phyloP scores from a whole-genome alignment of 2,888 invertebrate genomes.

The Meganola albula region DNA sequence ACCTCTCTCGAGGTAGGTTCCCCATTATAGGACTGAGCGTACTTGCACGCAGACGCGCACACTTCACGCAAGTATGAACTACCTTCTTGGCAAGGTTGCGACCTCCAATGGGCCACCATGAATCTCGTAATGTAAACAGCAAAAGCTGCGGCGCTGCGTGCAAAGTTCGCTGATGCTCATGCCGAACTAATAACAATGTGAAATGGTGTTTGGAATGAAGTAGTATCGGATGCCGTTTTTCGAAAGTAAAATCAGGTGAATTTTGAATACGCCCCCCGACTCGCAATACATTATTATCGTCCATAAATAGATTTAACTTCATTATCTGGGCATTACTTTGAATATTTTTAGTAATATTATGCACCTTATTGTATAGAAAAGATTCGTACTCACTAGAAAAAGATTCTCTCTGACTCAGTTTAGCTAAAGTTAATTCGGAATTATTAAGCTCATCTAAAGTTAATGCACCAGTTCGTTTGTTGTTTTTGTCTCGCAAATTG shows the following conservation, averaged over 20 bases:
- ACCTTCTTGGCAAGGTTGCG: constrained; percentile 6
- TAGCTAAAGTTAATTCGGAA: too few species aligned
- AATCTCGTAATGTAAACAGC: constrained; percentile 4
- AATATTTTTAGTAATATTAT: too few species aligned
- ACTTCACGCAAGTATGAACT: constrained; percentile 7
- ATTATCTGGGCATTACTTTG: too few species aligned
- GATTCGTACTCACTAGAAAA: too few species aligned
- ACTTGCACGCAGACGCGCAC: constrained; percentile 4
- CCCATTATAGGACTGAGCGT: constrained; percentile 9
- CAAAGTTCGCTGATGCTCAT: constrained; percentile 1
- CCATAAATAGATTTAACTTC: constrained; percentile 18
- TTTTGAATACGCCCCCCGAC: constrained; percentile 15
- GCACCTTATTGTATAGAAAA: too few species aligned
- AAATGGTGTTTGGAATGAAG: constrained; percentile 6
- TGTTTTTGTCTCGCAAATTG: too few species aligned
- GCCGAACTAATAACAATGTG: constrained; percentile 7
- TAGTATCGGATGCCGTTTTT: constrained; percentile 15
- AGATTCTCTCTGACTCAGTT: too few species aligned
- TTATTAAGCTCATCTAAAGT: too few species aligned
- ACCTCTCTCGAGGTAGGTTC: constrained; percentile 3
- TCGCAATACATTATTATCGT: constrained; percentile 12
- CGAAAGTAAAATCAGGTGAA: constrained; percentile 1
- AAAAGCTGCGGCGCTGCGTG: constrained; percentile 9
- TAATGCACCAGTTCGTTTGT: too few species aligned
- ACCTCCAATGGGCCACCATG: constrained; percentile 9